A percentile compares a stretch with the other conserved stretches of the same genome.
phyloP scores from a whole-genome alignment of 2,113 vertebrate genomes.

The Atherinomorus stipes region DNA sequence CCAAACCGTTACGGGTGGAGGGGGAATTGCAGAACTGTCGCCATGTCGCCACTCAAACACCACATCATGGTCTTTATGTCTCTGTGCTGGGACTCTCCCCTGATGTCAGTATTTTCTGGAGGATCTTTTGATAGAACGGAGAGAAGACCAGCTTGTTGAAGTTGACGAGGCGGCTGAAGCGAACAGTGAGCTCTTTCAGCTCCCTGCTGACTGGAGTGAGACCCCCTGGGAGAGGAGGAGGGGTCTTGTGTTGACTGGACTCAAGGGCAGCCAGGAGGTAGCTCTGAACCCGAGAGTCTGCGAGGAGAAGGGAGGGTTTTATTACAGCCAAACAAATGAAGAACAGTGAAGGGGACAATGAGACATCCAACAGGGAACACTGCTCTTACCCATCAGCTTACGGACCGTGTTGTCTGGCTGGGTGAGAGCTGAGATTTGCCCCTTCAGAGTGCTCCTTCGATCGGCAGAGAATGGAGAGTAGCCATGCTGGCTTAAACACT shows the following conservation, averaged over 20 bases:
- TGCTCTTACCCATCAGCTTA: slow-evolving; percentile 88
- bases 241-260: slow-evolving; percentile 82
- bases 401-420: slow-evolving; percentile 87
- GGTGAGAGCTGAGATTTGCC: slow-evolving; percentile 88
- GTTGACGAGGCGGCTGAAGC: slow-evolving; percentile 90
- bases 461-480: slow-evolving; percentile 82
- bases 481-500: slow-evolving; percentile 87
- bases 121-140: slow-evolving; percentile 92
- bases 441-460: slow-evolving; percentile 84
- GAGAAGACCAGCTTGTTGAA: slow-evolving; percentile 98
- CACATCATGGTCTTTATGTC: slow-evolving; percentile 28
- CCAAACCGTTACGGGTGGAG: slow-evolving; percentile 23
- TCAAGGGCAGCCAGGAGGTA: slow-evolving; percentile 89
- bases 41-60: not conserved
- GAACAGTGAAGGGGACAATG: not conserved
- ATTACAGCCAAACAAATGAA: not conserved
- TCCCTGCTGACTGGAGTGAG: slow-evolving; percentile 89
- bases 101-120: slow-evolving; percentile 83
- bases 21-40: not conserved
- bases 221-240: slow-evolving; percentile 87
- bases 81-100: slow-evolving; percentile 54
- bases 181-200: slow-evolving; percentile 89
- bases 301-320: not conserved
- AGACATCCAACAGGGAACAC: not conserved
- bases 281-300: slow-evolving; percentile 90